Evolutionary conservation across 2,797 vertebrate species (phyloP).

Genomic region (Fratercula arctica): DNA sequence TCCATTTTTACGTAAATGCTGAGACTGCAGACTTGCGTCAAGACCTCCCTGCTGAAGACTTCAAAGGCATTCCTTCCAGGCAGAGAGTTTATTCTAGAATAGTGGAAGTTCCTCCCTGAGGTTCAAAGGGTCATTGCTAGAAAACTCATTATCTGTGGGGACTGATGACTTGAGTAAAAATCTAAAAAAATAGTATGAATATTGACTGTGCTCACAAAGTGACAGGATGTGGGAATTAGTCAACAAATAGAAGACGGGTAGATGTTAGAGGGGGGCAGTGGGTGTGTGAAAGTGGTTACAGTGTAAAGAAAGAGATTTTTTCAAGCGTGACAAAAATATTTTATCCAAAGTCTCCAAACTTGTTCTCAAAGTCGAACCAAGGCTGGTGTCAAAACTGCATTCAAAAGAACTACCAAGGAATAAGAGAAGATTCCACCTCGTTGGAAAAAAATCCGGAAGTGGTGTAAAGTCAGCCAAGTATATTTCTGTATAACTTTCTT

Average conservation of each 20-base stretch:
- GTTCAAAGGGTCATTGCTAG: slow-evolving; percentile 17
- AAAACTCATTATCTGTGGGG: not conserved
- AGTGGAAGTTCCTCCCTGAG: not conserved
- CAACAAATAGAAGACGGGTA: not conserved
- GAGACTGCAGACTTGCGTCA: slow-evolving; percentile 5
- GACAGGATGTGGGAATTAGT: not conserved
- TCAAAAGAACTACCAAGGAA: not conserved
- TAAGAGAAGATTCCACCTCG: not conserved
- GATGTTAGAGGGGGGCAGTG: rapidly evolving
- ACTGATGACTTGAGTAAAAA: not conserved
- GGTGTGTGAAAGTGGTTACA: not conserved
- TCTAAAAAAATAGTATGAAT: not conserved
- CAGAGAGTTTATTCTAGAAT: not conserved
- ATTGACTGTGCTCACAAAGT: not conserved
- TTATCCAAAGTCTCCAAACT: not conserved
- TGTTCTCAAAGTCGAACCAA: not conserved
- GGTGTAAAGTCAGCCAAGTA: not conserved
- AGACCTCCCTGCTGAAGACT: slow-evolving; percentile 35
- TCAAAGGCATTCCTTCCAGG: slow-evolving; percentile 6
- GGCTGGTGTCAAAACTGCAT: not conserved
- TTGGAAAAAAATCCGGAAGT: not conserved
- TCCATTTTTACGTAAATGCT: slow-evolving; percentile 2
- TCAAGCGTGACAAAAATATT: not conserved
- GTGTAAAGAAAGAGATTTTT: not conserved
- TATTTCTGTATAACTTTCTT: not conserved